Percentiles rank a stretch among this genome's conserved stretches.
Conservation (phyloP, 2,797 vertebrate species). For the Tachyglossus aculeatus region DNA sequence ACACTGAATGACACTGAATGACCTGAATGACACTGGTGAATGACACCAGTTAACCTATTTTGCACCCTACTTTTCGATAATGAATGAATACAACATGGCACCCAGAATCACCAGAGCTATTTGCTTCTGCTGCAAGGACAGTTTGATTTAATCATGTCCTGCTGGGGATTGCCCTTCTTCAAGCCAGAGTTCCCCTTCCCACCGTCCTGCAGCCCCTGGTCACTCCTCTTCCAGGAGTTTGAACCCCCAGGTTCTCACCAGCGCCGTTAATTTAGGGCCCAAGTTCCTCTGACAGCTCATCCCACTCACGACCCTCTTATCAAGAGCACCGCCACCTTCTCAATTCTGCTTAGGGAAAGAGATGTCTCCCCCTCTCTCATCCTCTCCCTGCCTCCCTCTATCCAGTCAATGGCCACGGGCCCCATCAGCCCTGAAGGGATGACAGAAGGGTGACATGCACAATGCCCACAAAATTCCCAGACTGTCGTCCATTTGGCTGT, state of each 20-base stretch:
- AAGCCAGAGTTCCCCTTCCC: slow-evolving; percentile 14
- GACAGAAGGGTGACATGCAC: neutral
- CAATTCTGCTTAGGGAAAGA: slow-evolving; percentile 1
- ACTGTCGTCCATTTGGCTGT: neutral
- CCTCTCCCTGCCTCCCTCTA: neutral
- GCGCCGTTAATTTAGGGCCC: slow-evolving; percentile 10
- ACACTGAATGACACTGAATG: no score
- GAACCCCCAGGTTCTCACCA: neutral
- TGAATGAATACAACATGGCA: no score
- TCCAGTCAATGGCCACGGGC: no score
- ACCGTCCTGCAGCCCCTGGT: neutral
- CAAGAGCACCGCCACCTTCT: slow-evolving; percentile 13
- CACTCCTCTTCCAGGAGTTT: slow-evolving; percentile 3
- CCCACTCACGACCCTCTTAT: neutral
- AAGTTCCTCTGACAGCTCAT: neutral
- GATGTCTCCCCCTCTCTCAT: neutral
- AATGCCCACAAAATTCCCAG: neutral
- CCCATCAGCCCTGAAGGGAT: no score
- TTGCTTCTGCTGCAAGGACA: no score
- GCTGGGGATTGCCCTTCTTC: neutral
- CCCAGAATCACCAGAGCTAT: no score
- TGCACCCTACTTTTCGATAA: no score
- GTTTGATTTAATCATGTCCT: no score
- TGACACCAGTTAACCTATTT: no score
- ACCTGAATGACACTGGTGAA: no score